A percentile compares a stretch with the other conserved stretches of the same genome.
Evolutionary conservation across 2,113 vertebrate genomes (phyloP).

Genomic region (Eclectus roratus): DNA sequence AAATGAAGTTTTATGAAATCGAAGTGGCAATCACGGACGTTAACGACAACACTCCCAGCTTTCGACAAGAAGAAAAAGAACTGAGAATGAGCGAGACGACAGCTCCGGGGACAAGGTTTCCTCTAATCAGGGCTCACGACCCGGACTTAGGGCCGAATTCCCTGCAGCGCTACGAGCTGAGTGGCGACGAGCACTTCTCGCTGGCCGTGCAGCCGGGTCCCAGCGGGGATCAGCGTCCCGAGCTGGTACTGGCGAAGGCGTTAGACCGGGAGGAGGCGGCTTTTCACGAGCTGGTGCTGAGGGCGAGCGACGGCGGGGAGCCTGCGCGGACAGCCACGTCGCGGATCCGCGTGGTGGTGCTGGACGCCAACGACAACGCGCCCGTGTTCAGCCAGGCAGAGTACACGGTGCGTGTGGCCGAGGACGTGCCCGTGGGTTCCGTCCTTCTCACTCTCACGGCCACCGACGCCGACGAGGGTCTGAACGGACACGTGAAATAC

Average conservation of each 20-base stretch:
- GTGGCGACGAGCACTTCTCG: no score
- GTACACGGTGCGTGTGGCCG: background rate
- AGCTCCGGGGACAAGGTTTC: background rate
- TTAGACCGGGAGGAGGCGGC: conserved; percentile 68
- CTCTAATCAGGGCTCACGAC: background rate
- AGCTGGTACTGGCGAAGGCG: no score
- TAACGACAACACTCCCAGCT: background rate
- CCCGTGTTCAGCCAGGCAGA: background rate
- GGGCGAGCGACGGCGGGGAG: conserved; percentile 25
- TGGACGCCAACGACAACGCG: background rate
- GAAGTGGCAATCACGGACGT: background rate
- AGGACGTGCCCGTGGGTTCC: background rate
- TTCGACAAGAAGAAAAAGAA: rapidly evolving
- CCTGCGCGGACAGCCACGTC: background rate
- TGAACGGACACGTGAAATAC: rapidly evolving
- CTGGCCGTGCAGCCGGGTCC: no score
- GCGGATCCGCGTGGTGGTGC: background rate
- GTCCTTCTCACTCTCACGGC: rapidly evolving
- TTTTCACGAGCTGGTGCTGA: conserved; percentile 77
- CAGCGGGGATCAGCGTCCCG: no score
- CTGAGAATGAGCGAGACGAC: background rate
- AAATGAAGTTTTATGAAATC: conserved; percentile 63
- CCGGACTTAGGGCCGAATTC: rapidly evolving
- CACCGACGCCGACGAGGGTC: rapidly evolving
- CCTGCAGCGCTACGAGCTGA: background rate